A percentile compares a stretch with the other conserved stretches of the same genome.
These are phyloP conservation scores for Saiga tatarica DNA, from an alignment of 2,113 vertebrate genomes.

Conservation along the genomic window DNA sequence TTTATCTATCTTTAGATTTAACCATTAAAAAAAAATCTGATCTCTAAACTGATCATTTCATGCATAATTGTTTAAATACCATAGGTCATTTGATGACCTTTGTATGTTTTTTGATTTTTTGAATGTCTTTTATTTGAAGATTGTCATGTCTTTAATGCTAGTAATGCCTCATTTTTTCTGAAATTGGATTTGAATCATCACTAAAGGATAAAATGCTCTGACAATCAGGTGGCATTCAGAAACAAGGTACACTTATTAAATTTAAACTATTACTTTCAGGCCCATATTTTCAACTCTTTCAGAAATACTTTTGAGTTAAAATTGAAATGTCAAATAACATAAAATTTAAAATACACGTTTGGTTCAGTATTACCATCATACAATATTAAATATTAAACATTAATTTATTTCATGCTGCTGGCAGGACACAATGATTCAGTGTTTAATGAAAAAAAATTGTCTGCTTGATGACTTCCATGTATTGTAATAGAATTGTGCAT, in stretches of 20 bases:
- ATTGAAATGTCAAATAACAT: constrained; percentile 52
- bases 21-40: background rate
- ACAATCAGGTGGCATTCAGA: constrained; percentile 1
- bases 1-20: background rate
- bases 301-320: constrained; percentile 67
- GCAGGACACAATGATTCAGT: constrained; percentile 49
- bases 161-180: constrained; percentile 54
- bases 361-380: background rate
- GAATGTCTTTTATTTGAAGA: constrained; percentile 62
- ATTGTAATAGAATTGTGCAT: constrained; percentile 10
- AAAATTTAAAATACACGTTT: constrained; percentile 64
- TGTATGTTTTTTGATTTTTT: constrained; percentile 19
- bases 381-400: constrained; percentile 70
- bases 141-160: constrained; percentile 41
- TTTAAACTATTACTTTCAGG: constrained; percentile 47
- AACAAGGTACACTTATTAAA: constrained; percentile 33
- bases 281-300: constrained; percentile 38
- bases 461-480: constrained; percentile 15
- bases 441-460: constrained; percentile 54
- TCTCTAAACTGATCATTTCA: constrained; percentile 37
- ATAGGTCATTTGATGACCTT: constrained; percentile 49
- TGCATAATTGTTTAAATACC: constrained; percentile 50
- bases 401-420: constrained; percentile 42
- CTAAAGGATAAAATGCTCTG: constrained; percentile 49
- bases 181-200: constrained; percentile 63